A percentile compares a stretch with the other conserved stretches of the same genome.
These are phyloP conservation scores for Bicyclus anynana DNA, from an alignment of 1,140 invertebrate genomes.

Conservation along the genomic window DNA sequence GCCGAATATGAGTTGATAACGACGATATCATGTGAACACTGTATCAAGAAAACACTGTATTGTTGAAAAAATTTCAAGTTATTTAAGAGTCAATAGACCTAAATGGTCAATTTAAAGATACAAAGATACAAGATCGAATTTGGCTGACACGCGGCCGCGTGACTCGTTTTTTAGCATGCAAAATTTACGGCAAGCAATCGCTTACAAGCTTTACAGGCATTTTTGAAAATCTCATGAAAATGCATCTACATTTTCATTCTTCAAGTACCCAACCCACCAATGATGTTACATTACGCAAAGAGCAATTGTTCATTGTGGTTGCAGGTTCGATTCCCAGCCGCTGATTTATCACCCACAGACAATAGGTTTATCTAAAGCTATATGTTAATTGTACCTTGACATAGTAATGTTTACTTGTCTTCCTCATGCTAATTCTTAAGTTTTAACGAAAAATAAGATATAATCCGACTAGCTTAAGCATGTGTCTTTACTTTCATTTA, in stretches of 20 bases:
- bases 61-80: background rate
- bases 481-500: background rate
- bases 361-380: slow-evolving; percentile 40
- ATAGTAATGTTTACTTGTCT: slow-evolving; percentile 30
- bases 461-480: background rate
- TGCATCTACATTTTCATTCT: background rate
- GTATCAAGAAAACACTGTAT: background rate
- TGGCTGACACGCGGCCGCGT: too few species aligned
- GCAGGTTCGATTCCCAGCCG: slow-evolving; percentile 54
- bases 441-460: background rate
- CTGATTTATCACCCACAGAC: slow-evolving; percentile 41
- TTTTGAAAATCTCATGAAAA: too few species aligned
- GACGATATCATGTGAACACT: too few species aligned
- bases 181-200: too few species aligned
- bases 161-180: too few species aligned
- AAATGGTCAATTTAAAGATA: too few species aligned
- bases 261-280: background rate
- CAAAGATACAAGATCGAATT: too few species aligned
- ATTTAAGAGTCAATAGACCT: too few species aligned
- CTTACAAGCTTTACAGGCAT: too few species aligned
- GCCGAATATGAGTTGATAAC: too few species aligned
- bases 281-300: slow-evolving; percentile 29
- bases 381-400: slow-evolving; percentile 45
- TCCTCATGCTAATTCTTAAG: slow-evolving; percentile 16
- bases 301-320: slow-evolving; percentile 50